Evolutionary conservation across 2,888 invertebrate species (phyloP).

Genomic region (Ecliptopera silaceata): DNA sequence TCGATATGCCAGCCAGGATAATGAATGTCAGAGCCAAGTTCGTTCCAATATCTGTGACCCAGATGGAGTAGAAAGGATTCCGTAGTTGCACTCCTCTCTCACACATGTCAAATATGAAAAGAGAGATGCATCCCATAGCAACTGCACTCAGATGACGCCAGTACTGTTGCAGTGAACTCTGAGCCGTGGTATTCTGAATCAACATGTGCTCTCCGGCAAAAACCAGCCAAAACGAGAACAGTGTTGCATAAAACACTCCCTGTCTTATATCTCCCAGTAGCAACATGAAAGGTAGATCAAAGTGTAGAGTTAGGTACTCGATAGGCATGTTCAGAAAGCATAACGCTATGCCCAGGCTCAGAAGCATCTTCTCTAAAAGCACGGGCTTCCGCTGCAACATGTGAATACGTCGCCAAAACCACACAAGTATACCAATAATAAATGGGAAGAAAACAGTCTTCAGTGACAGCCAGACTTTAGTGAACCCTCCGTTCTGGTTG

Average conservation of each 20-base stretch:
- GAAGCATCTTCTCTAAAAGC: constrained; percentile 95
- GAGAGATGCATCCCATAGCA: constrained; percentile 92
- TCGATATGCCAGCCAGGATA: constrained; percentile 95
- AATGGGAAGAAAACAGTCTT: constrained; percentile 96
- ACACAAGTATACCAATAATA: constrained; percentile 90
- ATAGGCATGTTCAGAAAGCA: constrained; percentile 95
- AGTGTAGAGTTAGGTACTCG: constrained; percentile 94
- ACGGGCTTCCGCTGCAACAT: constrained; percentile 93
- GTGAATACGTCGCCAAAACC: constrained; percentile 97
- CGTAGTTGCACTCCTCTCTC: constrained; percentile 97
- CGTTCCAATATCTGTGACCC: constrained; percentile 97
- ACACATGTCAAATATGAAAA: constrained; percentile 98
- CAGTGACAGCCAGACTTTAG: constrained; percentile 96
- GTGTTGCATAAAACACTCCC: constrained; percentile 97
- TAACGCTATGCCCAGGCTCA: constrained; percentile 92
- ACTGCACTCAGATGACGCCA: constrained; percentile 98
- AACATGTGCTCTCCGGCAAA: constrained; percentile 99
- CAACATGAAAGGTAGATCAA: constrained; percentile 98
- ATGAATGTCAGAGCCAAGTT: constrained; percentile 95
- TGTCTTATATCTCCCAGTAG: constrained; percentile 96
- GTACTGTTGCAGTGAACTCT: constrained; percentile 92
- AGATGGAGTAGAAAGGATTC: constrained; percentile 99
- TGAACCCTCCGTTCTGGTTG: constrained; percentile 99
- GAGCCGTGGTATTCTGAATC: constrained; percentile 90
- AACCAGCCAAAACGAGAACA: constrained; percentile 98